These are phyloP conservation scores for Bombus consobrinus DNA, from an alignment of 1,140 invertebrate genomes.

Conservation along the genomic window DNA sequence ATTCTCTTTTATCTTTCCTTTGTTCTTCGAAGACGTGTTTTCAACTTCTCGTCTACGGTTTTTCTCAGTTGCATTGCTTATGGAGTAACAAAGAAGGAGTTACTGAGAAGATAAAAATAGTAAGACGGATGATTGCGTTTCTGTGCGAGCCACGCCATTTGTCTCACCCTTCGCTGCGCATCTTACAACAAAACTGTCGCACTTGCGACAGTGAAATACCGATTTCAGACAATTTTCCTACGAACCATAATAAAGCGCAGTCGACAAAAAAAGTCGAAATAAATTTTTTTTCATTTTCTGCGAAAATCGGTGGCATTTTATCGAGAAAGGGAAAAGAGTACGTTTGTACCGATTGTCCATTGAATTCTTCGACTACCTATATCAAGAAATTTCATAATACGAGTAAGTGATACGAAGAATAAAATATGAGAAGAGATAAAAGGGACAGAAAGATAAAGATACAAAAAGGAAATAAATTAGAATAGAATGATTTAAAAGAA, in stretches of 20 bases:
- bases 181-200: slow-evolving; percentile 13
- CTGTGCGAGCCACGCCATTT: slow-evolving; percentile 14
- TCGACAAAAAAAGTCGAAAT: neutral
- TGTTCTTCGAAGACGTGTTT: neutral
- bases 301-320: neutral
- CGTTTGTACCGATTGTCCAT: too few species aligned
- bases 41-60: neutral
- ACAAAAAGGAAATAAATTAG: neutral
- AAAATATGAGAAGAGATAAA: too few species aligned
- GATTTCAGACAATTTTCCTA: neutral
- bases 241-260: neutral
- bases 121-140: slow-evolving; percentile 41
- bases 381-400: neutral
- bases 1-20: neutral
- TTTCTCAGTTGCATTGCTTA: neutral
- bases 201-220: slow-evolving; percentile 36
- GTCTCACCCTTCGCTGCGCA: neutral
- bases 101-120: slow-evolving; percentile 23
- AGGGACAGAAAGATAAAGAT: too few species aligned
- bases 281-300: neutral
- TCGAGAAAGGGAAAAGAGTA: too few species aligned
- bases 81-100: slow-evolving; percentile 17
- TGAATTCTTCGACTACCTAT: neutral
- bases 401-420: too few species aligned
- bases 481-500: neutral